Evolutionary conservation across 2,113 vertebrate species (phyloP), one percentile per base, ranked within the genome.

Genomic region (Lichenostomus cassidix): DNA sequence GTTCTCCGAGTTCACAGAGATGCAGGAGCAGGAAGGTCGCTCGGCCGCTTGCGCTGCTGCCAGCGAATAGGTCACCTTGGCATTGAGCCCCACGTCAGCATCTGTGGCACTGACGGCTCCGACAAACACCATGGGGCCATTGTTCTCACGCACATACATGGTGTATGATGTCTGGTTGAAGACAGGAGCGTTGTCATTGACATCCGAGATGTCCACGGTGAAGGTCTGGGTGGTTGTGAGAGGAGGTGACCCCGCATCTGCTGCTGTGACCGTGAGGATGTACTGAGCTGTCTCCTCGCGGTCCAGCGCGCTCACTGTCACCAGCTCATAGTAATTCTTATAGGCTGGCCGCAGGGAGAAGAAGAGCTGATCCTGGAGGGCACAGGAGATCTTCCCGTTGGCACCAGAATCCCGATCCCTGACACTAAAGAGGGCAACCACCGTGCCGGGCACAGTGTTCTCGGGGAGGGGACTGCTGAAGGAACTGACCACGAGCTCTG

Each of bases 121-220:
- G 2, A 77, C 64, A 1, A 82, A 44, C 41, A 55, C 35, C 0
- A 6, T 12, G 52, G 82, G 35, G 1, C 7, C 76, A 1, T 86
- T 90, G 70, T 93, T 93, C 87, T 93, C 92, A 7, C 3, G 76
- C 52, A 93, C 76, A 0, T 71, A 77, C 92, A 89, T 92, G 75
- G 80, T 89, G 85, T 94, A 92, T 0, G 52, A 94, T 1, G 42
- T 89, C 85, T 89, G 85, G 76, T 71, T 92, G 89, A 98, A 98
- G 24, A 87, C 94, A 9, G 98, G 98, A 0, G 97, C 90, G 1
- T 98, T 98, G 90, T 98, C 98, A 23, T 98, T 98, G 7, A 98
- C 96, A 22, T 98, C 98, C 15, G 97, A 97, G 42, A 98, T 84
- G 9, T 95, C 73, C 71, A 98, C 74, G 3, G 24, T 92, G 60